These are phyloP conservation scores for Tipula vernalis DNA, from an alignment of 2,888 invertebrate genomes.

Conservation along the genomic window DNA sequence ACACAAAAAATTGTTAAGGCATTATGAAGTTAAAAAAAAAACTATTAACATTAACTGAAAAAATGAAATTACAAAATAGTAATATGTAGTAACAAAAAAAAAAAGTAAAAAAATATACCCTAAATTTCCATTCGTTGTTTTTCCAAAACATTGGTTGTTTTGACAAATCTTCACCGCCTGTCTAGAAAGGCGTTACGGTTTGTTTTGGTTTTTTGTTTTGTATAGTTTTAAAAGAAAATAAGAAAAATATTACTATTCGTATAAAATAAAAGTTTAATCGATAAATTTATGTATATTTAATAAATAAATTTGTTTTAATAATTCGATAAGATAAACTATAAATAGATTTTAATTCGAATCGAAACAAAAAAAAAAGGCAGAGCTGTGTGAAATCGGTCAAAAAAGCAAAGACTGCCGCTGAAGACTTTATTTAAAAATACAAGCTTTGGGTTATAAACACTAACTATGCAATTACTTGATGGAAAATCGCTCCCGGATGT, in stretches of 20 bases:
- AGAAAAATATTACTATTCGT: background rate
- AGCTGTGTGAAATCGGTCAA: background rate
- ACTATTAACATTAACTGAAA: background rate
- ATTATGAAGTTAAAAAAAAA: background rate
- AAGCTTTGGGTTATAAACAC: too few relatives aligned
- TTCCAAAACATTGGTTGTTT: constrained; percentile 29
- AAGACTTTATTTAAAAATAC: background rate
- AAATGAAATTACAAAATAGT: constrained; percentile 12
- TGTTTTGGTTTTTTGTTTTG: background rate
- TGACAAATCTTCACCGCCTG: constrained; percentile 33
- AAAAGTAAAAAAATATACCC: constrained; percentile 34
- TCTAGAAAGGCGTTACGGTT: constrained; percentile 19
- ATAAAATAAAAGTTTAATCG: background rate
- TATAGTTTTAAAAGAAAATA: background rate
- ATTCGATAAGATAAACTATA: background rate
- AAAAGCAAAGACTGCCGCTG: background rate
- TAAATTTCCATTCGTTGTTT: constrained; percentile 44
- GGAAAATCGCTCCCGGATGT: too few relatives aligned
- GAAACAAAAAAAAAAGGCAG: background rate
- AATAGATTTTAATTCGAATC: background rate
- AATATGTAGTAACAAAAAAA: constrained; percentile 17
- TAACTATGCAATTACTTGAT: too few relatives aligned
- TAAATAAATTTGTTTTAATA: background rate
- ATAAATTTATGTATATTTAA: background rate
- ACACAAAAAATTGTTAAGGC: constrained; percentile 15